Conservation (phyloP, 2,888 invertebrate species). For the Diaperis boleti region DNA sequence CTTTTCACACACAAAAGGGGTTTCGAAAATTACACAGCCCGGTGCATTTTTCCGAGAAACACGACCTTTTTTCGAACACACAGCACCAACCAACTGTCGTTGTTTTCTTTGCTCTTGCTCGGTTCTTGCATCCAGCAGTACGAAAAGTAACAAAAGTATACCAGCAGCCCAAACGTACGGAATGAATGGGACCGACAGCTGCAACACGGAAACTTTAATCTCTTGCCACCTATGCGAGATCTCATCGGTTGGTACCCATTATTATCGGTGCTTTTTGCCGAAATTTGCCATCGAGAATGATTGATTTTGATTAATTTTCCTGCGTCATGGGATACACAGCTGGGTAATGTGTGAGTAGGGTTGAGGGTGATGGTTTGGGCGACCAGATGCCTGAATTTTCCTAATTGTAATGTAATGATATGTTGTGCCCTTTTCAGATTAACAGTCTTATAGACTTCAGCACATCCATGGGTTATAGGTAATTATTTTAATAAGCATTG, state of each 20-base stretch:
- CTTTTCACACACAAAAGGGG: conserved; percentile 44
- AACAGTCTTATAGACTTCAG: too few species aligned
- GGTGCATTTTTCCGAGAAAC: conserved; percentile 43
- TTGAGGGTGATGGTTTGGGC: too few species aligned
- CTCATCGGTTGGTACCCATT: conserved; percentile 25
- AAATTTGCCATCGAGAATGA: conserved; percentile 19
- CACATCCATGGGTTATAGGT: too few species aligned
- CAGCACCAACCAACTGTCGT: conserved; percentile 39
- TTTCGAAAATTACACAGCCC: conserved; percentile 46
- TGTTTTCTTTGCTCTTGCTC: conserved; percentile 24
- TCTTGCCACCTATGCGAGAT: conserved; percentile 24
- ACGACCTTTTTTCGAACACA: conserved; percentile 38
- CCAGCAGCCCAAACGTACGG: conserved; percentile 27
- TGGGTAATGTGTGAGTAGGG: background rate
- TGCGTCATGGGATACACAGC: background rate
- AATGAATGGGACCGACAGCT: conserved; percentile 32
- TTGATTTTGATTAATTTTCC: conserved; percentile 26
- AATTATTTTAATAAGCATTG: too few species aligned
- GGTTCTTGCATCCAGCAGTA: conserved; percentile 19
- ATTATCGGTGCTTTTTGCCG: conserved; percentile 9
- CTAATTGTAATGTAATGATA: too few species aligned
- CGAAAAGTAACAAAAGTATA: conserved; percentile 33
- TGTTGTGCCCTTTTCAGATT: too few species aligned
- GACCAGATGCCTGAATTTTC: too few species aligned
- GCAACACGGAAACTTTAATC: conserved; percentile 32